These are phyloP conservation scores for Parotocinclus haroldoi DNA, from an alignment of 2,797 vertebrate species.

Conservation along the genomic window DNA sequence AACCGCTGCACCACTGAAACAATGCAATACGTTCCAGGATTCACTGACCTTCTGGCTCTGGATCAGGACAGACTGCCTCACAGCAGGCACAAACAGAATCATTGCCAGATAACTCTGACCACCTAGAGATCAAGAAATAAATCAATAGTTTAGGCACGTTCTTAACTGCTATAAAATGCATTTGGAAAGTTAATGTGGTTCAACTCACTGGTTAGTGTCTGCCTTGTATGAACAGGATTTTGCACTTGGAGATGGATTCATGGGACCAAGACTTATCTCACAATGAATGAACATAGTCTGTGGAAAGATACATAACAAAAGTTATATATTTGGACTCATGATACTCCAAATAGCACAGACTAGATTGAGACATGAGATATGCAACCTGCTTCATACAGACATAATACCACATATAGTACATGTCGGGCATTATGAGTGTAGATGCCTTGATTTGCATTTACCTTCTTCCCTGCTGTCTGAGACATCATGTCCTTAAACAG, in stretches of 20 bases:
- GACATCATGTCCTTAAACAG: constrained; percentile 48
- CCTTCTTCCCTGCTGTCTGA: constrained; percentile 27
- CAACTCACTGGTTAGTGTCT: constrained; percentile 47
- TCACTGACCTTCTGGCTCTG: constrained; percentile 33
- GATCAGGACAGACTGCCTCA: constrained; percentile 39
- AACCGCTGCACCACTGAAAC: too few species aligned
- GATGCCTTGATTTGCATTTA: too few species aligned
- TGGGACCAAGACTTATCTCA: constrained; percentile 43
- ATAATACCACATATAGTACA: too few species aligned
- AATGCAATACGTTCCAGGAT: too few species aligned
- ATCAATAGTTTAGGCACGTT: neutral
- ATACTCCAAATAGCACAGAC: too few species aligned
- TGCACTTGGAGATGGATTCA: constrained; percentile 29
- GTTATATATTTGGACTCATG: too few species aligned
- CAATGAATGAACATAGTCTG: constrained; percentile 68
- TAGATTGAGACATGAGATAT: neutral
- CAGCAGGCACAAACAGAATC: constrained; percentile 61
- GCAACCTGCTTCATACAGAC: too few species aligned
- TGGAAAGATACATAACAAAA: too few species aligned
- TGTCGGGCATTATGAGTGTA: too few species aligned
- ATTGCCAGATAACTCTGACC: constrained; percentile 60
- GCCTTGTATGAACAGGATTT: constrained; percentile 64
- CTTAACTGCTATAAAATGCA: neutral
- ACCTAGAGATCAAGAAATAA: constrained; percentile 51
- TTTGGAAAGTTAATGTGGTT: neutral